Evolutionary conservation across 2,888 invertebrate genomes (phyloP).

Genomic region (Campaea margaritaria): DNA sequence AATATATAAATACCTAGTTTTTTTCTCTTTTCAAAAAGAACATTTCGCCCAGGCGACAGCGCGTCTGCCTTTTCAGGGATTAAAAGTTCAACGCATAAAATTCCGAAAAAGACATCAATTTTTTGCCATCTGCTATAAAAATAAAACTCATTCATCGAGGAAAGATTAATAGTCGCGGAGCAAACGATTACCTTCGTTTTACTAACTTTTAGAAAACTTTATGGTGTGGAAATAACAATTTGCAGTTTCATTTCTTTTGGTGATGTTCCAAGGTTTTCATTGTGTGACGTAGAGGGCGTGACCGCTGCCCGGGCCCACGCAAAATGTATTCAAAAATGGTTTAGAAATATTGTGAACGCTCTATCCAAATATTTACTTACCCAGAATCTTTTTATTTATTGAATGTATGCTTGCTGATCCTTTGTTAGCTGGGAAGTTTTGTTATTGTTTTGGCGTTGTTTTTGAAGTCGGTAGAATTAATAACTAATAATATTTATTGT

Average conservation of each 20-base stretch:
- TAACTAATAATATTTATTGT: no score
- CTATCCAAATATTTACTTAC: slow-evolving; percentile 83
- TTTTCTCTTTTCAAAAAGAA: not conserved
- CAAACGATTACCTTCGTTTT: slow-evolving; percentile 59
- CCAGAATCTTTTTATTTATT: slow-evolving; percentile 59
- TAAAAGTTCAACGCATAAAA: slow-evolving; percentile 43
- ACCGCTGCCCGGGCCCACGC: slow-evolving; percentile 58
- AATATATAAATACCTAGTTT: no score
- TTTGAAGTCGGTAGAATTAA: no score
- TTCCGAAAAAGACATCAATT: slow-evolving; percentile 53
- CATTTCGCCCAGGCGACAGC: slow-evolving; percentile 23
- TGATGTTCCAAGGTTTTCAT: slow-evolving; percentile 58
- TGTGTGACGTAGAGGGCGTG: slow-evolving; percentile 76
- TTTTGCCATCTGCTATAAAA: slow-evolving; percentile 59
- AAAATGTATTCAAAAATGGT: slow-evolving; percentile 43
- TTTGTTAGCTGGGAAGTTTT: not conserved
- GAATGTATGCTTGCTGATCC: slow-evolving; percentile 5
- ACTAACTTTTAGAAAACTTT: slow-evolving; percentile 73
- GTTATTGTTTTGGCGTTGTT: no score
- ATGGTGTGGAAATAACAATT: slow-evolving; percentile 83
- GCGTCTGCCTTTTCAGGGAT: slow-evolving; percentile 30
- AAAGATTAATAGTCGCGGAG: slow-evolving; percentile 75
- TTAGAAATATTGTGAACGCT: slow-evolving; percentile 72
- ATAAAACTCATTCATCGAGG: slow-evolving; percentile 61
- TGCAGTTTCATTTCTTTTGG: slow-evolving; percentile 64